phyloP scores from a whole-genome alignment of 2,113 vertebrate species.

The Ophiodon elongatus region DNA sequence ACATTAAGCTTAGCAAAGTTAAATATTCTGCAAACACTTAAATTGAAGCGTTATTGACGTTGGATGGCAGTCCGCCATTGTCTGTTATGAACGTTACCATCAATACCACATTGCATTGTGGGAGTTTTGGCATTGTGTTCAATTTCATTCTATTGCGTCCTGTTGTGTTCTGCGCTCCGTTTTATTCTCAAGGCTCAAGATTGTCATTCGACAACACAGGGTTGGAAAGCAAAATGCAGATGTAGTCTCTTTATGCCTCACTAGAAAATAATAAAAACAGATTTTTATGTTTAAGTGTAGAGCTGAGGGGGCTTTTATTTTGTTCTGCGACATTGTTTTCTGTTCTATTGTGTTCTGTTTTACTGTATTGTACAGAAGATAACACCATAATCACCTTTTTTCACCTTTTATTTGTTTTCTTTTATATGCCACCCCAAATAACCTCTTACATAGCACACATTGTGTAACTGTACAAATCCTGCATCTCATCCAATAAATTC shows the following conservation, averaged over 20 bases:
- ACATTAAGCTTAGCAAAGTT: not conserved
- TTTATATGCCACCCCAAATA: not conserved
- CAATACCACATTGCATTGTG: not conserved
- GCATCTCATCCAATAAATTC: not conserved
- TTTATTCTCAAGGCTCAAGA: not conserved
- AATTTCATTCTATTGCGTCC: not conserved
- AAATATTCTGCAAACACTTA: no score
- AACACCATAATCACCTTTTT: not conserved
- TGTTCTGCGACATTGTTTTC: not conserved
- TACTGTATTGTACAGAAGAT: not conserved
- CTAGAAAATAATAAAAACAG: not conserved
- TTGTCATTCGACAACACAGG: not conserved
- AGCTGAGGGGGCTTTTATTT: not conserved
- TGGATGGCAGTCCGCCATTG: no score
- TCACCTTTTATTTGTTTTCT: not conserved
- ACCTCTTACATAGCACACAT: not conserved
- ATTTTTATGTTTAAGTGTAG: not conserved
- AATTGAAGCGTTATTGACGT: no score
- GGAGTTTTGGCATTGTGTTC: not conserved
- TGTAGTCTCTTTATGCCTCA: not conserved
- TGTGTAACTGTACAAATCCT: not conserved
- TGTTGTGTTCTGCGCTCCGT: not conserved
- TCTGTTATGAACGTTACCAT: not conserved
- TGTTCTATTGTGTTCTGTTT: no score
- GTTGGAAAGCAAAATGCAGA: no score